Conservation (phyloP, 2,888 invertebrate species). For the Argyresthia albistria region DNA sequence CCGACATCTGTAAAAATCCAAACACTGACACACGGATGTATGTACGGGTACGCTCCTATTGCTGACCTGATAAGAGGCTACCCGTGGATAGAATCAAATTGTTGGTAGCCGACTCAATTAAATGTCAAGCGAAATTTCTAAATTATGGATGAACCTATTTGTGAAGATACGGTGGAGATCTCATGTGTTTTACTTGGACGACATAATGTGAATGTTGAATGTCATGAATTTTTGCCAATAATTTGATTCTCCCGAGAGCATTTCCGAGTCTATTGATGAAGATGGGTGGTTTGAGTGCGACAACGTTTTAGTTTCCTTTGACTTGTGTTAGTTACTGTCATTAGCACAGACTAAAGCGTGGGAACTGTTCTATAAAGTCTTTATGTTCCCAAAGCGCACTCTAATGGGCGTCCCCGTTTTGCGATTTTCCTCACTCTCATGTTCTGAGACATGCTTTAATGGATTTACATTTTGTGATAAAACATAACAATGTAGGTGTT, state of each 20-base stretch:
- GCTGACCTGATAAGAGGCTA: constrained; percentile 5
- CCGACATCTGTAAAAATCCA: constrained; percentile 93
- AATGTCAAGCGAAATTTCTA: too few species aligned
- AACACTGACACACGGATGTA: constrained; percentile 67
- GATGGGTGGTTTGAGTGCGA: constrained; percentile 38
- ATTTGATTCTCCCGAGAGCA: constrained; percentile 38
- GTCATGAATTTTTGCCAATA: constrained; percentile 5
- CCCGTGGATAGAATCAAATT: neutral
- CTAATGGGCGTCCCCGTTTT: constrained; percentile 37
- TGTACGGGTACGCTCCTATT: constrained; percentile 31
- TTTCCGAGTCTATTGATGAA: constrained; percentile 23
- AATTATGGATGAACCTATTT: neutral
- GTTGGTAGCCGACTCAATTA: neutral
- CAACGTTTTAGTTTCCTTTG: constrained; percentile 36
- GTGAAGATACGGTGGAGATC: neutral
- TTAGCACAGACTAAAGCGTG: constrained; percentile 57
- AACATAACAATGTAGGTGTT: constrained; percentile 47
- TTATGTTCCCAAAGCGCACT: constrained; percentile 55
- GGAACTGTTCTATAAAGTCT: constrained; percentile 61
- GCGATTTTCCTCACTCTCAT: constrained; percentile 44
- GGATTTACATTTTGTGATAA: constrained; percentile 35
- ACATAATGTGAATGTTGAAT: too few species aligned
- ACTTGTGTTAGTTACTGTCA: constrained; percentile 55
- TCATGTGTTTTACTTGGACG: neutral
- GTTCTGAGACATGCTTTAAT: constrained; percentile 72